Evolutionary conservation across 2,113 vertebrate genomes (phyloP).

Genomic region (Fulica atra): DNA sequence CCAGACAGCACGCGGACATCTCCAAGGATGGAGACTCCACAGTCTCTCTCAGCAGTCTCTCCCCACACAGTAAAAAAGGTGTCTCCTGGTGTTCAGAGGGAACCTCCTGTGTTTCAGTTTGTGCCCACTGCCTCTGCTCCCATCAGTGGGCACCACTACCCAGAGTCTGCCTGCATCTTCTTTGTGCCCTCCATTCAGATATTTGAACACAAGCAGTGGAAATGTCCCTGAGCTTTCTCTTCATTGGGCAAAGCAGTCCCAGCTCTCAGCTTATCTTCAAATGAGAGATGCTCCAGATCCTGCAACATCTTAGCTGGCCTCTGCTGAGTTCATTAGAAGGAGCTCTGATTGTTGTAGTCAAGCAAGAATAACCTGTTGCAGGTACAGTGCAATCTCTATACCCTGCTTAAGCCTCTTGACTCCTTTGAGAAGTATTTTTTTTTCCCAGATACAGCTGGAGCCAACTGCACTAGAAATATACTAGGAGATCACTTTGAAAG

Average conservation of each 20-base stretch:
- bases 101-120: background rate
- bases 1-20: background rate
- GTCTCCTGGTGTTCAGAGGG: background rate
- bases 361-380: background rate
- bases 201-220: background rate
- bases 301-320: background rate
- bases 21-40: background rate
- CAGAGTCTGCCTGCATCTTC: background rate
- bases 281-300: background rate
- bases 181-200: background rate
- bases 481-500: background rate
- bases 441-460: background rate
- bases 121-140: background rate
- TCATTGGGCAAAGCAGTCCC: background rate
- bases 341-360: background rate
- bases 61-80: background rate
- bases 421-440: background rate
- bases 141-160: background rate
- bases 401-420: background rate
- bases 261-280: background rate
- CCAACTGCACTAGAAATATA: background rate
- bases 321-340: background rate
- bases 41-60: background rate
- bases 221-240: background rate
- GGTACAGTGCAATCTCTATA: background rate